phyloP scores from a whole-genome alignment of 1,140 invertebrate genomes.

The Drosophila nebulosa region DNA sequence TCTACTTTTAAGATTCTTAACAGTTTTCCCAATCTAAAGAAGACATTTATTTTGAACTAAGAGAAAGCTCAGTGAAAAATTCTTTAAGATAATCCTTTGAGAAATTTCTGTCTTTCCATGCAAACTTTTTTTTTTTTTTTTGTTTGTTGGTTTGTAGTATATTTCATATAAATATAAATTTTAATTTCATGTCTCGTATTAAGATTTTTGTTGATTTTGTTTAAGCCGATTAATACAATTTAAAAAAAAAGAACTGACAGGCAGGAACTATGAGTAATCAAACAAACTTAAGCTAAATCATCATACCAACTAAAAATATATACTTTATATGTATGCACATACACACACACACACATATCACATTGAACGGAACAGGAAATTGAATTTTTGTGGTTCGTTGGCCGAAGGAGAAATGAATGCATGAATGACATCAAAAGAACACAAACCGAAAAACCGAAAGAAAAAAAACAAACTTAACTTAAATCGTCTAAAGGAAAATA shows the following conservation, averaged over 20 bases:
- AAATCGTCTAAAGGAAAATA: slow-evolving; percentile 28
- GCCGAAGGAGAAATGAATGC: slow-evolving; percentile 21
- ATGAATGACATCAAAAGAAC: slow-evolving; percentile 15
- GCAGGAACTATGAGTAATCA: not conserved
- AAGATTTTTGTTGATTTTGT: not conserved
- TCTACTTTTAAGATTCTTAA: too few relatives aligned
- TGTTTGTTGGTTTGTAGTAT: too few relatives aligned
- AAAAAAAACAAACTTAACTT: slow-evolving; percentile 8
- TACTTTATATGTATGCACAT: not conserved
- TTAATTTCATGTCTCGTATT: not conserved
- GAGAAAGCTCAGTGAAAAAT: too few relatives aligned
- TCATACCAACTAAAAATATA: not conserved
- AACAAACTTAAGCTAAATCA: not conserved
- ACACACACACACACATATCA: too few relatives aligned
- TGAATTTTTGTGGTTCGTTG: slow-evolving; percentile 35
- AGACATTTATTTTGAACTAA: too few relatives aligned
- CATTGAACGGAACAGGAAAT: slow-evolving; percentile 24
- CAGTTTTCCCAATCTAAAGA: too few relatives aligned
- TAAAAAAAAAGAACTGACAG: not conserved
- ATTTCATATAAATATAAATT: too few relatives aligned
- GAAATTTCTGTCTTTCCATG: too few relatives aligned
- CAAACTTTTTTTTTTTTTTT: too few relatives aligned
- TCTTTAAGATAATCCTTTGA: too few relatives aligned
- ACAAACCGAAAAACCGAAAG: not conserved
- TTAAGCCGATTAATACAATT: not conserved